Base-by-base conservation (phyloP, 2,888 invertebrate species). In the Iselma pallidipennis region DNA sequence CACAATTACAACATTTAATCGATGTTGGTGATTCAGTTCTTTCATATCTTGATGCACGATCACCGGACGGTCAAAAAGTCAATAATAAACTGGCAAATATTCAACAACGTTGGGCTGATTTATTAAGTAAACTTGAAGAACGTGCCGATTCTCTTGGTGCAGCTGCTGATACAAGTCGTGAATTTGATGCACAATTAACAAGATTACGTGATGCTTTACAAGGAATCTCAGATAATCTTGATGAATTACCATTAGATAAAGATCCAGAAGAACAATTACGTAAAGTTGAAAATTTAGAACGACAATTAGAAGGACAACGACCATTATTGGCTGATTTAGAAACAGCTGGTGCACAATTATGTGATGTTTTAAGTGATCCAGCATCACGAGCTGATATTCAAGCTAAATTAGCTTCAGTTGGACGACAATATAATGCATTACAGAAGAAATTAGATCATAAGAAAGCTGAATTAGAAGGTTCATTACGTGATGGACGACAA, bases 301-400 rank as follows among this genome's bases (percentile, higher is more conserved):
- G 95, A 6, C 94, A 95, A 73, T 83, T 96, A 23, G 95, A 95
- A 82, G 93, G 94, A 0, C 95, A 95, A 77, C 86, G 95, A 4
- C 95, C 95, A 0, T 83, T 95, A 0, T 81, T 96, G 59, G 94
- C 95, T 0, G 95, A 95, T 80, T 87, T 94, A 26, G 95, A 95
- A 76, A 89, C 91, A n/a, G 90, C 96, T 0, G 96, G 96, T n/a
- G 91, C 90, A 1, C 91, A 93, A 28, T 83, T 98, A 0, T 91
- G 93, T 74, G 90, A 91, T 56, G 94, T 95, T 29, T 83, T 97
- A 33, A 92, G 94, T 23, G 97, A 98, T 82, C 90, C 96, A 0
- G 91, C 94, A 0, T 93, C 95, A 0, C 87, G 93, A 54, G 92
- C 94, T 49, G 97, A 98, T 82, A 94, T 98, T 49, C 92, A 92